These are phyloP conservation scores for Glyptemys insculpta DNA, from an alignment of 2,797 vertebrate species.

Conservation along the genomic window DNA sequence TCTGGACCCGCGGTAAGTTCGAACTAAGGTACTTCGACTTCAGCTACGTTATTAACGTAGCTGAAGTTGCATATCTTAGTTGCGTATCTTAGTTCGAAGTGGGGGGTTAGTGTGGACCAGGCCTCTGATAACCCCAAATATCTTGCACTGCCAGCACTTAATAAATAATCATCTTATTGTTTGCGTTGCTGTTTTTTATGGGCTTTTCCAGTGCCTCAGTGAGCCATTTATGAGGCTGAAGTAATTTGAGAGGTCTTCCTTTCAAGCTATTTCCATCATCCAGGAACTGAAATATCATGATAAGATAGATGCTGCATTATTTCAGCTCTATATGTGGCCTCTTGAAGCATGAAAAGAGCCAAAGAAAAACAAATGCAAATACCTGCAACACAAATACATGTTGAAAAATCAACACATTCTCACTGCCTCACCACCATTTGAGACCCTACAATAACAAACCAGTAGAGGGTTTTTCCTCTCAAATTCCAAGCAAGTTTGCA, in stretches of 20 bases:
- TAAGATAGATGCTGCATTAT: conserved; percentile 35
- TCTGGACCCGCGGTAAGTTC: too few relatives aligned
- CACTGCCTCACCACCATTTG: background rate
- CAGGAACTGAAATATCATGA: background rate
- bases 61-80: too few relatives aligned
- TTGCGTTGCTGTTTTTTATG: conserved; percentile 28
- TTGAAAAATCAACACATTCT: background rate
- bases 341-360: background rate
- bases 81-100: too few relatives aligned
- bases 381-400: conserved; percentile 14
- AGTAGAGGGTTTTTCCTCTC: conserved; percentile 22
- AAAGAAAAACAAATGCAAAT: conserved; percentile 22
- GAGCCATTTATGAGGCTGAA: conserved; percentile 41
- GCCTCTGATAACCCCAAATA: conserved; percentile 12
- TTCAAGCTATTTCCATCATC: background rate
- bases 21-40: too few relatives aligned
- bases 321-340: background rate
- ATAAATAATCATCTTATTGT: conserved; percentile 23
- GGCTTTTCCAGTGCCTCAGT: conserved; percentile 14
- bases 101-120: too few relatives aligned
- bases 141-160: background rate
- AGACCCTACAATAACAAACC: conserved; percentile 57
- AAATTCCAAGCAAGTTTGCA: conserved; percentile 7
- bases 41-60: too few relatives aligned
- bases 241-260: background rate